Percentiles rank a stretch among this genome's conserved stretches.
phyloP scores from a whole-genome alignment of 1,140 invertebrate species.

The Tribolium madens region DNA sequence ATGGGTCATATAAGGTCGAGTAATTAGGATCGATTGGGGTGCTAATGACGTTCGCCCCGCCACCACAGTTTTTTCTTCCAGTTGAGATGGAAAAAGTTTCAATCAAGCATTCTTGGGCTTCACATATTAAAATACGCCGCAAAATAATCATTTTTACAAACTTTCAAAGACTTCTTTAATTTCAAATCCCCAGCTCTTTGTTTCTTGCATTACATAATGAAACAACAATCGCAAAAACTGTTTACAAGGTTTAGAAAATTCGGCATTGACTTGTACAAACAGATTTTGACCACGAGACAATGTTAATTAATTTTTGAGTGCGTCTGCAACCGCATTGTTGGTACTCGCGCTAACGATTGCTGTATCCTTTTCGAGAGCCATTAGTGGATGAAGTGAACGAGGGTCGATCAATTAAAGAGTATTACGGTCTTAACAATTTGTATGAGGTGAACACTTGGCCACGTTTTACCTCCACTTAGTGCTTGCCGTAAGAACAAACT shows the following conservation, averaged over 20 bases:
- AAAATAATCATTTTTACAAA: not conserved
- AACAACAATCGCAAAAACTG: not conserved
- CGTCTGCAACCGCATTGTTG: not conserved
- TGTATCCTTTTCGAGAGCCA: constrained; percentile 61
- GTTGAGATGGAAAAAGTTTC: not conserved
- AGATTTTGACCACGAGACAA: not conserved
- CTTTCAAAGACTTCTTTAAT: not conserved
- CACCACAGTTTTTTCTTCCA: not conserved
- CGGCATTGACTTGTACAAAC: not conserved
- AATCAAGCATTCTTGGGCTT: not conserved
- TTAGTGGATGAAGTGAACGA: constrained; percentile 57
- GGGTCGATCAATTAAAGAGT: constrained; percentile 60
- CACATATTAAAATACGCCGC: not conserved
- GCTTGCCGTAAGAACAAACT: not conserved
- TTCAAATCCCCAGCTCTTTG: not conserved
- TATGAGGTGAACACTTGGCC: constrained; percentile 48
- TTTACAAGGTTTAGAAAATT: not conserved
- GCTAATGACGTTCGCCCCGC: not conserved
- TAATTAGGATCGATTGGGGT: constrained; percentile 37
- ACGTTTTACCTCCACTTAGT: constrained; percentile 43
- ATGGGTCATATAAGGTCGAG: constrained; percentile 50
- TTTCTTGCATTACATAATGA: not conserved
- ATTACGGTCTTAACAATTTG: constrained; percentile 48
- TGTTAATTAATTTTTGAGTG: not conserved
- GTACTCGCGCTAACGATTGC: constrained; percentile 19